Evolutionary conservation across 2,113 vertebrate species (phyloP), one percentile per base, ranked within the genome.

Genomic region (Myotis brandtii): DNA sequence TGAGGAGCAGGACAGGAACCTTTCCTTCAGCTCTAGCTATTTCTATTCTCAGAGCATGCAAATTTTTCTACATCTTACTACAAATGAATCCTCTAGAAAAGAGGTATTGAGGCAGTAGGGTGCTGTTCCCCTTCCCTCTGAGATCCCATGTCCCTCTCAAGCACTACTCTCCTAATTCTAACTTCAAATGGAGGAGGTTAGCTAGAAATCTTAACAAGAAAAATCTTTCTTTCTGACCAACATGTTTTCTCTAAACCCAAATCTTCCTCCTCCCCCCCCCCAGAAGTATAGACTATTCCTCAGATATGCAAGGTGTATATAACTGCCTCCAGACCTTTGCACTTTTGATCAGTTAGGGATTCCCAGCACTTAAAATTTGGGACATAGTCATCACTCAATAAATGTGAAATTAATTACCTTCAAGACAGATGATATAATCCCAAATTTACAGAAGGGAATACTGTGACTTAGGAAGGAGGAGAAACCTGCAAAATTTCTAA

Each of bases 381-480:
- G 13, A 70, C 66, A 46, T 64, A 21, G 34, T 90, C 34, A 64
- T 82, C 14, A 46, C 37, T 81, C 54, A 64, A 32, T 72, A 85
- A 66, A 37, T 90, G 73, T 84, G 52, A 34, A 70, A 89, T 67
- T 20, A 85, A 48, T 73, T 66, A 67, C 14, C 32, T 82, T 86
- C 13, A n/a, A 69, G 59, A 64, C 10, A 81, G 67, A 75, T 64
- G 3, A 32, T 50, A 25, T n/a, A 66, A 79, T 32, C 6, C 14
- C 20, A 12, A 84, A 84, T 95, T 86, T 75, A 89, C 2, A 43
- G 56, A 92, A 73, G 40, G 85, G 40, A 92, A 81, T 81, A 21
- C 7, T 7, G 1, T 54, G 27, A 34, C 27, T 80, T 48, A 50
- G 40, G 73, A 89, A 92, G 8, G 6, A 18, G 50, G 70, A 85